These are phyloP conservation scores for Volucella bombylans DNA, from an alignment of 2,888 invertebrate genomes.

Conservation along the genomic window DNA sequence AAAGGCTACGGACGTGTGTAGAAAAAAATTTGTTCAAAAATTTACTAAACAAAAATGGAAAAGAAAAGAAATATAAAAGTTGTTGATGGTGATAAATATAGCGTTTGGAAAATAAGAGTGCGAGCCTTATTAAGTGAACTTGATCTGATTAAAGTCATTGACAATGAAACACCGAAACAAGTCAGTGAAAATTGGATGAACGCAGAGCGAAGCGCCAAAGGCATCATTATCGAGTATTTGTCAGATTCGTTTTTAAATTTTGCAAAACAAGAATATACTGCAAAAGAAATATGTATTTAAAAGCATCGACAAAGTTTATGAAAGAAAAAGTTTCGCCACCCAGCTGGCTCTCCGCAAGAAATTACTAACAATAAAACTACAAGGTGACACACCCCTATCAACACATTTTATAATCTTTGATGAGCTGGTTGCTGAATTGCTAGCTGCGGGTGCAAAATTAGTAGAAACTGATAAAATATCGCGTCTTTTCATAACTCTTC, in stretches of 20 bases:
- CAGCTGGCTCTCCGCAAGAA: constrained; percentile 48
- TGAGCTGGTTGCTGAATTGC: constrained; percentile 33
- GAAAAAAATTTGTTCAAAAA: too few species aligned
- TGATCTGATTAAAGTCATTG: constrained; percentile 54
- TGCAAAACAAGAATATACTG: constrained; percentile 22
- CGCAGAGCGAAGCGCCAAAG: constrained; percentile 47
- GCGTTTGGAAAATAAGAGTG: constrained; percentile 59
- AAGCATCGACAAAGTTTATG: constrained; percentile 50
- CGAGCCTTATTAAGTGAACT: constrained; percentile 53
- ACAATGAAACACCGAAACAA: constrained; percentile 20
- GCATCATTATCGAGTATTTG: too few species aligned
- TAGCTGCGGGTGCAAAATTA: constrained; percentile 45
- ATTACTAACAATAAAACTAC: constrained; percentile 39
- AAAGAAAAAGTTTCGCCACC: constrained; percentile 49
- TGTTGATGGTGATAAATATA: constrained; percentile 53
- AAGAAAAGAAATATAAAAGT: constrained; percentile 2
- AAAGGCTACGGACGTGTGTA: too few species aligned
- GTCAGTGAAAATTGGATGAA: constrained; percentile 47
- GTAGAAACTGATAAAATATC: constrained; percentile 36
- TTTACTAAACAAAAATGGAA: too few species aligned
- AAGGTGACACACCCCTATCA: constrained; percentile 28
- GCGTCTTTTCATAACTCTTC: constrained; percentile 77
- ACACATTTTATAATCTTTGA: constrained; percentile 43
- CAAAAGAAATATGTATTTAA: constrained; percentile 23
- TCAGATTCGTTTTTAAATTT: constrained; percentile 55